These are phyloP conservation scores for Zosterops hypoxanthus DNA, from an alignment of 2,113 vertebrate species.

Conservation along the genomic window DNA sequence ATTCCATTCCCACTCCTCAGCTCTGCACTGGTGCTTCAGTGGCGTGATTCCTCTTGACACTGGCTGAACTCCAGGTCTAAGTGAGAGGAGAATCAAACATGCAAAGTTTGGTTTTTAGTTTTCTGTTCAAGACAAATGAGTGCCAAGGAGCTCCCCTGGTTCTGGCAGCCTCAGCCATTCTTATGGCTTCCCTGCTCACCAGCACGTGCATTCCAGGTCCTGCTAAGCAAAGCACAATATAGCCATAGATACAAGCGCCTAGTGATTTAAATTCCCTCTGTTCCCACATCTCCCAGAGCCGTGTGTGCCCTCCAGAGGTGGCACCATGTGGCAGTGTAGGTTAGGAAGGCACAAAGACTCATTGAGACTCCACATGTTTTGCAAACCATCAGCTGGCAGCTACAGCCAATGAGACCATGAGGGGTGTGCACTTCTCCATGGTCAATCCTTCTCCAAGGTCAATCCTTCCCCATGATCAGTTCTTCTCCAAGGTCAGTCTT, in stretches of 20 bases:
- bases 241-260: neutral
- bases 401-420: neutral
- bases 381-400: neutral
- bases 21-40: neutral
- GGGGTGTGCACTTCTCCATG: fast-evolving
- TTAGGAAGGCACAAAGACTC: constrained; percentile 24
- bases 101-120: neutral
- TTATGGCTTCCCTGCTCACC: neutral
- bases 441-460: neutral
- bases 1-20: neutral
- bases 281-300: neutral
- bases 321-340: neutral
- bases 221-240: neutral
- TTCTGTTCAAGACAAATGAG: neutral
- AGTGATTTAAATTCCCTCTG: neutral
- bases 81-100: neutral
- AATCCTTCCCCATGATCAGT: neutral
- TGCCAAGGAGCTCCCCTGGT: neutral
- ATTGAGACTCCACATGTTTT: neutral
- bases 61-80: neutral
- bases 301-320: neutral
- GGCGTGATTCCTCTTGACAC: neutral
- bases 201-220: neutral
- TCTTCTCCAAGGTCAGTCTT: neutral
- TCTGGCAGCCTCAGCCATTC: neutral